Base-by-base conservation (phyloP, 1,140 invertebrate species). In the Drosophila ficusphila region DNA sequence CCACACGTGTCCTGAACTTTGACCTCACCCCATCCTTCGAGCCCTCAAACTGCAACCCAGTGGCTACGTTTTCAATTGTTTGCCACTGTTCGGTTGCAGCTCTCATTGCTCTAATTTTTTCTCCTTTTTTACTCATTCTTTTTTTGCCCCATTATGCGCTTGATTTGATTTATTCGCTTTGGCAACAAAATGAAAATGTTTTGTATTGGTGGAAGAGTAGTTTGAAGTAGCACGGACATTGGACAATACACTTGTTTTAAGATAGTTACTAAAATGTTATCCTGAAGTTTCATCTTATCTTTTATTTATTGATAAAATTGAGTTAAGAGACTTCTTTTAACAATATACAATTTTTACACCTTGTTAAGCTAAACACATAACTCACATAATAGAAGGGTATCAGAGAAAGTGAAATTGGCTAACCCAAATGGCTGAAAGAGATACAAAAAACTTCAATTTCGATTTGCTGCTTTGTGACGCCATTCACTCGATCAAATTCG, bases 401-500 rank as follows among this genome's bases (percentile, higher is more conserved):
- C 6, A 9, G 7, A 27, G 5, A 11, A 11, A 41, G 41, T 4
- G 8, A 16, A 34, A 41, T 16, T 18, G 3, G 3, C 9, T 2
- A 1, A 14, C 23, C 27, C 7, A 48, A 56, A 19, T 33, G 31
- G 14, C 4, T 14, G 44, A 46, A 47, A 38, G 38, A 21, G 8
- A 27, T 3, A 8, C 56, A 60, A 60, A 68, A 53, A 69, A 47
- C 60, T 79, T 60, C 42, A 56, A 69, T 74, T 83, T 76, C 72
- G 44, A 77, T 64, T 75, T 71, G 54, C 60, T 76, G 48, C 65
- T 51, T 64, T 82, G 61, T 82, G 75, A 41, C 56, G 57, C 73
- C 70, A 69, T 76, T 76, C 81, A 76, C 57, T 86, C 81, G 68
- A 85, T 85, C 76, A 81, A 85, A 76, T 85, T 85, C 64, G 68